Percentiles rank a stretch among this genome's conserved stretches.
Evolutionary conservation across 2,797 vertebrate species (phyloP).

Genomic region (Anguilla anguilla): DNA sequence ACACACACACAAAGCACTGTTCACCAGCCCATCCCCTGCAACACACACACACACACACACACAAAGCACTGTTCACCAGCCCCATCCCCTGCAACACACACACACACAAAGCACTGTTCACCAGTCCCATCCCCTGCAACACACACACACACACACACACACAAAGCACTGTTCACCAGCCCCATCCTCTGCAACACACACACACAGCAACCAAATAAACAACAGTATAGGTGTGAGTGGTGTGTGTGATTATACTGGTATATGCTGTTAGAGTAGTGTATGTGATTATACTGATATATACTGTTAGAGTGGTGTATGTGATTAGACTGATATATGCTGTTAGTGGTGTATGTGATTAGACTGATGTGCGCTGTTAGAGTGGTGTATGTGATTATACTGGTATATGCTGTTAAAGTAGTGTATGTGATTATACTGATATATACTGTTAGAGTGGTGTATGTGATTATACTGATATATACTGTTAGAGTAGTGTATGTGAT

Average conservation of each 20-base stretch:
- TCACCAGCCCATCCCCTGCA: conserved; percentile 95
- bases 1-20: conserved; percentile 80
- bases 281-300: background rate
- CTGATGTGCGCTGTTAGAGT: background rate
- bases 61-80: conserved; percentile 77
- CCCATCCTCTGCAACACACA: conserved; percentile 87
- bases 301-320: background rate
- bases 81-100: conserved; percentile 85
- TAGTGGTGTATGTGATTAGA: background rate
- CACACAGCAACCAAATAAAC: background rate
- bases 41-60: background rate
- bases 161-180: conserved; percentile 87
- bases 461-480: background rate
- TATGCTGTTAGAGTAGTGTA: too few relatives aligned
- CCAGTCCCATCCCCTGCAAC: conserved; percentile 92
- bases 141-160: background rate
- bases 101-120: conserved; percentile 80
- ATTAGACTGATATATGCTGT: background rate
- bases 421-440: background rate
- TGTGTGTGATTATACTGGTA: background rate
- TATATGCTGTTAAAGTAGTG: background rate
- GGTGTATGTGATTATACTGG: too few relatives aligned
- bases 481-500: background rate
- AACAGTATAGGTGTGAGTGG: background rate
- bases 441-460: background rate